Evolutionary conservation across 1,140 invertebrate species (phyloP).

Genomic region (Rhyacophila brunnea): DNA sequence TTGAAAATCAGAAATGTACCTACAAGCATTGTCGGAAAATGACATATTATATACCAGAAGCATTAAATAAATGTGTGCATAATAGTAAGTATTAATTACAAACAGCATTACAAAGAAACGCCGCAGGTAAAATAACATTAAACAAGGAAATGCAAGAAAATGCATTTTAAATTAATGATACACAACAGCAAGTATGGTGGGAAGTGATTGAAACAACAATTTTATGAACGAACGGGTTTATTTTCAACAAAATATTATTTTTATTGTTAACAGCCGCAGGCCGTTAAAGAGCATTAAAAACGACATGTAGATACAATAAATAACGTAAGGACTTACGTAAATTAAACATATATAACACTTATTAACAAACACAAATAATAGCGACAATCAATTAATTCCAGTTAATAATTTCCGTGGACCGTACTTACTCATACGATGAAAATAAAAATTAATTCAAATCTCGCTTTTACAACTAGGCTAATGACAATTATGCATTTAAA

Average conservation of each 20-base stretch:
- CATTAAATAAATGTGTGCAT: too few relatives aligned
- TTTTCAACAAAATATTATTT: conserved; percentile 14
- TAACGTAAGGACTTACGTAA: conserved; percentile 9
- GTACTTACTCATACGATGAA: not conserved
- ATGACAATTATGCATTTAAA: not conserved
- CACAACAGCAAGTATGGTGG: not conserved
- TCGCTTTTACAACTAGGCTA: not conserved
- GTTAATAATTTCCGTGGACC: too few relatives aligned
- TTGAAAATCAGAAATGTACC: too few relatives aligned
- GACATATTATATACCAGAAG: too few relatives aligned
- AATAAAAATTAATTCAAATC: not conserved
- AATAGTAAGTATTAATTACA: too few relatives aligned
- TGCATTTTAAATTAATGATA: not conserved
- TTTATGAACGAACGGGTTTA: conserved; percentile 19
- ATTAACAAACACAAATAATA: too few relatives aligned
- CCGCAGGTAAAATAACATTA: too few relatives aligned
- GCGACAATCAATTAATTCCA: too few relatives aligned
- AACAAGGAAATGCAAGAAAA: too few relatives aligned
- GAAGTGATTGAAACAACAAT: not conserved
- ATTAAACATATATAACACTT: conserved; percentile 5
- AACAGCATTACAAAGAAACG: too few relatives aligned
- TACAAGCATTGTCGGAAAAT: too few relatives aligned
- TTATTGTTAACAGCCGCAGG: too few relatives aligned
- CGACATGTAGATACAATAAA: conserved; percentile 25
- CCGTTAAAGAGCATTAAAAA: conserved; percentile 3